phyloP scores from a whole-genome alignment of 1,140 invertebrate genomes.

The Apis florea region DNA sequence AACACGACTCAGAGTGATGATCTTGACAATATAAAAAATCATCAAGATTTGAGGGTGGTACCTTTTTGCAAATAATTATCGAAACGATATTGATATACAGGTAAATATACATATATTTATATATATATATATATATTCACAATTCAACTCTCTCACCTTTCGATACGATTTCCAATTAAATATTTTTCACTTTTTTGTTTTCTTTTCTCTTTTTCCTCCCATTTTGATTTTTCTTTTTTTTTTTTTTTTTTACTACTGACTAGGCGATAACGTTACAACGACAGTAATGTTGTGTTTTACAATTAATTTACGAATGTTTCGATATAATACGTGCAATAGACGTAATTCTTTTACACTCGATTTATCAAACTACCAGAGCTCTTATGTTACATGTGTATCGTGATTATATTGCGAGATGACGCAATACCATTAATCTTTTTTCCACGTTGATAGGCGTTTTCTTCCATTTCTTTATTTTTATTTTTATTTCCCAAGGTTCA shows the following conservation, averaged over 20 bases:
- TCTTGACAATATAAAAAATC: no score
- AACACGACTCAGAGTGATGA: no score
- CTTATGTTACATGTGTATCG: constrained; percentile 46
- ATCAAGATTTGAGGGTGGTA: no score
- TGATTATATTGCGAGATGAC: constrained; percentile 34
- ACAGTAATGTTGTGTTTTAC: constrained; percentile 56
- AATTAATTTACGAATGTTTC: constrained; percentile 48
- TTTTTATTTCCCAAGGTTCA: neutral
- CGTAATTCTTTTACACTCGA: constrained; percentile 48
- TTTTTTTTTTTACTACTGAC: constrained; percentile 62
- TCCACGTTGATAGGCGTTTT: constrained; percentile 15
- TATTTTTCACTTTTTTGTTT: constrained; percentile 9
- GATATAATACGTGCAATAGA: constrained; percentile 41
- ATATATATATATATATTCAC: constrained; percentile 31
- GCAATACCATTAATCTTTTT: neutral
- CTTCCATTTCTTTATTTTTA: neutral
- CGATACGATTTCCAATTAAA: constrained; percentile 3
- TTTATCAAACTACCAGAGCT: constrained; percentile 57
- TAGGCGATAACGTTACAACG: constrained; percentile 64
- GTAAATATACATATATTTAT: neutral
- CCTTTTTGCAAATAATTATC: no score
- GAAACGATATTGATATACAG: constrained; percentile 25
- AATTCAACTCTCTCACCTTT: neutral
- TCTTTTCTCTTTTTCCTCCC: neutral
- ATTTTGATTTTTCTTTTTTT: no score